Evolutionary conservation across 37 sponge, comb jelly and placozoan species (phyloP), one percentile per base, ranked within the genome.

Genomic region (Geodia barretti): DNA sequence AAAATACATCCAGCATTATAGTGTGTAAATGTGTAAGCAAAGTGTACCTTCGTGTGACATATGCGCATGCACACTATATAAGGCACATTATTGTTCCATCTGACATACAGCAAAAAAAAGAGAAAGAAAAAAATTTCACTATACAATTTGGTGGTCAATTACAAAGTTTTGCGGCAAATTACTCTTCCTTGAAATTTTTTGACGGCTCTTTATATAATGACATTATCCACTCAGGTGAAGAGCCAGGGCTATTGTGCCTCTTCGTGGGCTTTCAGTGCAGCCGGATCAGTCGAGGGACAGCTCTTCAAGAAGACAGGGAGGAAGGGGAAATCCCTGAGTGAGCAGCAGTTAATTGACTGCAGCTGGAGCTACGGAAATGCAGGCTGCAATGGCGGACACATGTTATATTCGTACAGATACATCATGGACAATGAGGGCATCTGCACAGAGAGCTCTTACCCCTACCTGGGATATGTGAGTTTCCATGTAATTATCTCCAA

Each of bases 281-380:
- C 67, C 32, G 70, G 70, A 26, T 21, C 70, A 0, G 41, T 79
- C 38, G 69, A 77, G 62, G 78, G 78, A 4, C 78, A 77, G 78
- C 40, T 61, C 35, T 61, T 62, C 41, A 34, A 60, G 28, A 62
- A 38, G 65, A 62, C 37, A 20, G 64, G 64, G 40, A 31, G 34
- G 23, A 34, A 61, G 7, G 9, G 30, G 35, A 24, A 31, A 8
- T 43, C 60, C 1, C 60, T 79, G 31, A 69, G 70, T 79, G 80
- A 79, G 41, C 80, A 79, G 23, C 70, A 79, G 42, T 41, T 79
- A 31, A 62, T 79, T 28, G 80, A 79, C 80, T 79, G 80, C 60
- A 65, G 42, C 1, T n/a, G 33, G 3, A 43, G 40, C 19, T 77
- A 62, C 33, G 65, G 41, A n/a, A 69, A 79, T 33, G 32, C 64